Base-by-base conservation (phyloP, 2,888 invertebrate genomes). In the Cryptocephalus primarius region DNA sequence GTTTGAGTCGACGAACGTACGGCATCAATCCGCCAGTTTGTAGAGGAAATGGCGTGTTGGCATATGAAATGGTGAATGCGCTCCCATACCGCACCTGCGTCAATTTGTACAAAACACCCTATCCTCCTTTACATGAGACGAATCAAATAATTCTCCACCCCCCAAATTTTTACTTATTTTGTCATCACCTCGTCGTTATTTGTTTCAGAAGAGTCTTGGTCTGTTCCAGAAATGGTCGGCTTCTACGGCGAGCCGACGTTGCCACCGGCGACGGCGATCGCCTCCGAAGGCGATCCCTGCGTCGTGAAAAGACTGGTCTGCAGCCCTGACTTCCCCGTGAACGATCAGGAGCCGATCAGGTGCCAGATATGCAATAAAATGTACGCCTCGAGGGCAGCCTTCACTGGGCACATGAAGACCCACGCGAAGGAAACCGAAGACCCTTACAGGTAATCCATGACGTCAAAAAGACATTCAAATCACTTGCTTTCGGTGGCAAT, bases 301-400 rank as follows among this genome's bases (percentile, higher is more conserved):
- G 34, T 31, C 11, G 73, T 61, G 6, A 76, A 77, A 53, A 74
- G 75, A 48, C 69, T 79, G 13, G 78, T 79, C 22, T 79, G 78
- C 64, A 77, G 76, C 57, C 79, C 79, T 8, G 79, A 79, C 56
- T 62, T 79, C 47, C 74, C 75, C 8, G 72, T 76, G 2, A 70
- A 49, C 11, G 41, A 33, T 9, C 48, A 33, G 42, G 40, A 40
- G 22, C 2, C 40, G 10, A 14, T 60, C 48, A 61, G 66, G 72
- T 75, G 70, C 71, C 73, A 63, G 46, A 57, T 66, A 49, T 69
- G 69, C 60, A 61, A 63, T 54, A 70, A 70, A 51, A 64, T 67
- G 61, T 70, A 66, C 55, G 56, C 62, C 12, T 62, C 68, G 33
- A 66, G 67, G 54, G 55, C 66, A 13, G 64, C 69, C 8, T 64